Evolutionary conservation across 2,113 vertebrate species (phyloP), one percentile per base, ranked within the genome.

Genomic region (Mirounga angustirostris): DNA sequence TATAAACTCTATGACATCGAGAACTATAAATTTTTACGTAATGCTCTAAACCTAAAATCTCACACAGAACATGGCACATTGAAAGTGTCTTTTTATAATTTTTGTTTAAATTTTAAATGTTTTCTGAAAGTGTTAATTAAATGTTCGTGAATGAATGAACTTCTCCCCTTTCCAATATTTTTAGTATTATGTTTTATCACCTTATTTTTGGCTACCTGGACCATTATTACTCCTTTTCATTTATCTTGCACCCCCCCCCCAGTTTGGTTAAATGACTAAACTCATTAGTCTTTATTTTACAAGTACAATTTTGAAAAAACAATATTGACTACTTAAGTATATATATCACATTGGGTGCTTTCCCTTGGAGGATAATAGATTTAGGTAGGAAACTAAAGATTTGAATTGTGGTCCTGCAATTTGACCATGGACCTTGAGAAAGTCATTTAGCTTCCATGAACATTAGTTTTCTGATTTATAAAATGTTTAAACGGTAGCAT

Each of bases 401-500:
- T 59, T 81, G 15, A 92, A 79, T 52, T 30, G 10, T 81, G 4
- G 11, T 73, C 28, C 54, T 91, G 24, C 0, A 6, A 24, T 21
- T 74, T 50, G n/a, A 67, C 24, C 2, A 2, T 24, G 36, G 16
- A 0, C 26, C 19, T 79, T 87, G 21, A 46, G 7, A 28, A 65
- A 87, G 19, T 69, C 8, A 88, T 13, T 80, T 30, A 76, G 1
- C 12, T 93, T 24, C 43, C 87, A 19, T 96, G 59, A 82, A 2
- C n/a, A 91, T 59, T 16, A 24, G 33, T 86, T 95, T 92, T 46
- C 61, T 69, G 24, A 81, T 89, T 85, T 88, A 40, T 56, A 63
- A 86, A 92, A 90, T 91, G 30, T 2, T 46, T 73, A 61, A 95
- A n/a, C 16, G n/a, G 11, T 71, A 61, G 18, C 30, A 67, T 2